A percentile compares a stretch with the other conserved stretches of the same genome.
phyloP scores from a whole-genome alignment of 2,888 invertebrate species.

The Trachelus stipa region DNA sequence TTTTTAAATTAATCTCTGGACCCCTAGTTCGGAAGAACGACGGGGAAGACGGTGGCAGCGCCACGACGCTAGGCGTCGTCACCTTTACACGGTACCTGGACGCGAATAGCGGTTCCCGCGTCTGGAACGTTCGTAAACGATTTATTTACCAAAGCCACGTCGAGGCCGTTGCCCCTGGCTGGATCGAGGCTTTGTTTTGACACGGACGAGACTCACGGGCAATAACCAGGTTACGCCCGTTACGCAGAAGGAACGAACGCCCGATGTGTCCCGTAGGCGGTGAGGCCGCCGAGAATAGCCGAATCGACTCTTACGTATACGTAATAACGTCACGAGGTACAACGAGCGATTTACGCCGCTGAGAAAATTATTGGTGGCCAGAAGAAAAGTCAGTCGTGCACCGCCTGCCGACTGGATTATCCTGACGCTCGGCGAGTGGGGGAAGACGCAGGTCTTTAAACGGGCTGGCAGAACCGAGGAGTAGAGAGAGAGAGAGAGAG shows the following conservation, averaged over 20 bases:
- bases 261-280: not conserved
- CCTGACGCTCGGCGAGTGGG: not conserved
- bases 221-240: not conserved
- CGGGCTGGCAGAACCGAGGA: not conserved
- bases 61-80: not conserved
- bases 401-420: not conserved
- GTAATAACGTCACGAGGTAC: not conserved
- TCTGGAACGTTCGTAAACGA: constrained; percentile 37
- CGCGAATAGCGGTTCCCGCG: constrained; percentile 42
- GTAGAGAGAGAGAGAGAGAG: not conserved
- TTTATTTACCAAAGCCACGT: constrained; percentile 38
- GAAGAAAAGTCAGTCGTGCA: not conserved
- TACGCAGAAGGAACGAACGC: not conserved
- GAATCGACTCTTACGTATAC: not conserved
- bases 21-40: not conserved
- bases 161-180: constrained; percentile 33
- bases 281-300: not conserved
- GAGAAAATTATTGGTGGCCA: not conserved
- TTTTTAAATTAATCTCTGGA: no score
- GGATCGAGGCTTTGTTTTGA: not conserved
- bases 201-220: not conserved
- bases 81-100: not conserved
- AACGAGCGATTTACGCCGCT: not conserved
- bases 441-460: not conserved
- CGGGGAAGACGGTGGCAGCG: not conserved